A percentile compares a stretch with the other conserved stretches of the same genome.
Evolutionary conservation across 2,113 vertebrate species (phyloP).

Genomic region (Marmota monax): DNA sequence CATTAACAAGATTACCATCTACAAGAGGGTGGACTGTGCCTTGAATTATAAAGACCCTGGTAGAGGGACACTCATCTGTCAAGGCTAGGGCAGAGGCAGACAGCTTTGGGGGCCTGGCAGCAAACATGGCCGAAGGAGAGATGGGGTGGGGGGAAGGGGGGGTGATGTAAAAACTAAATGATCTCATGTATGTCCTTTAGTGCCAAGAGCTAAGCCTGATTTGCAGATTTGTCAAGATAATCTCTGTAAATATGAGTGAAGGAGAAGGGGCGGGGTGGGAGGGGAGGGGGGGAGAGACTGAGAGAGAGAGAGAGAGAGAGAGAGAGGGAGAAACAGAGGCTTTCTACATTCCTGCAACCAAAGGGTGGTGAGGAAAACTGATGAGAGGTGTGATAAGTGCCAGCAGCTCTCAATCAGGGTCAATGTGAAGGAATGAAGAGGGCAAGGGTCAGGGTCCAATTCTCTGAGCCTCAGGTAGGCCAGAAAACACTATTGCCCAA

Average conservation of each 20-base stretch:
- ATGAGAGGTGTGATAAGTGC: too few species aligned
- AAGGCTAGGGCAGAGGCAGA: background rate
- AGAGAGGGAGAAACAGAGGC: too few species aligned
- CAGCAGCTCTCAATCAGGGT: rapidly evolving
- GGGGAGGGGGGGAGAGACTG: too few species aligned
- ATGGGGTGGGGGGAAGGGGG: background rate
- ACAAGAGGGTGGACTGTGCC: slow-evolving; percentile 10
- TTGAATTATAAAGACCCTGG: background rate
- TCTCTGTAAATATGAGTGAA: background rate
- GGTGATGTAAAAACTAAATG: background rate
- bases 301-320: too few species aligned
- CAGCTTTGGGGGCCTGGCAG: background rate
- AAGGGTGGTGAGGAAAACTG: rapidly evolving
- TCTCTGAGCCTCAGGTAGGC: background rate
- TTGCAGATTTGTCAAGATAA: background rate
- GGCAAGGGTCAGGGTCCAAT: too few species aligned
- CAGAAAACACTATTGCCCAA: rapidly evolving
- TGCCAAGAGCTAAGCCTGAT: background rate
- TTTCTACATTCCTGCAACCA: background rate
- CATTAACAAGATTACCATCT: slow-evolving; percentile 73
- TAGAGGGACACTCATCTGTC: background rate
- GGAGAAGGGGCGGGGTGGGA: background rate
- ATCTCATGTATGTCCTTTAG: background rate
- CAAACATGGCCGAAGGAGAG: background rate
- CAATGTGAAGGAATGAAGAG: background rate